These are phyloP conservation scores for Phacellophora camtschatica DNA, from an alignment of 30 jellyfish, hydroid and myxozoan species.

Conservation along the genomic window DNA sequence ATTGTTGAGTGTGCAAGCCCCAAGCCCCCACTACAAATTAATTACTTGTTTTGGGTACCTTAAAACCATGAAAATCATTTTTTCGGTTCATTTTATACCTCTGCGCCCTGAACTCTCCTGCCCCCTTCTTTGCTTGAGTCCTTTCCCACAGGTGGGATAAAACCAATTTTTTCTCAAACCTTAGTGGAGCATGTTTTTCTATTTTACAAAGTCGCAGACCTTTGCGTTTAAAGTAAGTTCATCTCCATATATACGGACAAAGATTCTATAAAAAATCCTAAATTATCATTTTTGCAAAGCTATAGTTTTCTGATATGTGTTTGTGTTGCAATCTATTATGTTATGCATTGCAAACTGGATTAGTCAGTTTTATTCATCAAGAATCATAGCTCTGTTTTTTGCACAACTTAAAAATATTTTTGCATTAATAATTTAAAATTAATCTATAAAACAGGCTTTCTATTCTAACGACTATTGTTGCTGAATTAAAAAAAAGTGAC, in stretches of 20 bases:
- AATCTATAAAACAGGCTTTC: conserved; percentile 2
- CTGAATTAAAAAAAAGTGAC: neutral
- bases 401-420: conserved; percentile 1
- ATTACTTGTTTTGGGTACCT: too few species aligned
- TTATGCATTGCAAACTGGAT: conserved; percentile 1
- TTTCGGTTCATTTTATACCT: too few species aligned
- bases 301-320: neutral
- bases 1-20: too few species aligned
- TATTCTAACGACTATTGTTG: neutral
- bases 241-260: neutral
- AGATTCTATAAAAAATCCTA: neutral
- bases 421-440: conserved; percentile 22
- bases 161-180: too few species aligned
- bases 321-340: conserved; percentile 31
- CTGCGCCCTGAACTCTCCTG: too few species aligned
- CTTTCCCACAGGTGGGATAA: too few species aligned
- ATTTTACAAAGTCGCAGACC: too few species aligned
- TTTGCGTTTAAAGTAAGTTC: too few species aligned
- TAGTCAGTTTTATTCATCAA: conserved; percentile 4
- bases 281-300: neutral
- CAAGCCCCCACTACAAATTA: too few species aligned
- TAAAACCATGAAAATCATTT: too few species aligned
- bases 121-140: too few species aligned
- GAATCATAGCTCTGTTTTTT: neutral
- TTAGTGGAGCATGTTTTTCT: too few species aligned